Percentiles rank a stretch among this genome's conserved stretches.
These are phyloP conservation scores for Chrysocyon brachyurus DNA, from an alignment of 2,797 vertebrate species.

Conservation along the genomic window DNA sequence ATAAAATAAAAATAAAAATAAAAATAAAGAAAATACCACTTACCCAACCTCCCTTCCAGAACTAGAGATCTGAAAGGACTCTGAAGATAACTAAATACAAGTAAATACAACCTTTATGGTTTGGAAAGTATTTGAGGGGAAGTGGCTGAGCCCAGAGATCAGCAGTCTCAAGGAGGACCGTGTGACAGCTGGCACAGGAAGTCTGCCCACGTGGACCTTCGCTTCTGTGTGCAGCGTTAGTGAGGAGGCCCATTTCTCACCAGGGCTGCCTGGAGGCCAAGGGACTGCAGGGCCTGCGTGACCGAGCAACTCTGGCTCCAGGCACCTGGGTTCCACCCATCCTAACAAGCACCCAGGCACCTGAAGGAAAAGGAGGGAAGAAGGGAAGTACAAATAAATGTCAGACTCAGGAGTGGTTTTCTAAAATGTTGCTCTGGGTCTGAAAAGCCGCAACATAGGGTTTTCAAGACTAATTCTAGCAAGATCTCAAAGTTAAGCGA, in stretches of 20 bases:
- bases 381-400: no score
- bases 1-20: no score
- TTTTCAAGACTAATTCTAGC: not conserved
- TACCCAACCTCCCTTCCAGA: not conserved
- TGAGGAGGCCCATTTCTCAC: not conserved
- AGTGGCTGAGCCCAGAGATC: not conserved
- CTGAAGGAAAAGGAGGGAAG: not conserved
- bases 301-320: not conserved
- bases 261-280: not conserved
- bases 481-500: not conserved
- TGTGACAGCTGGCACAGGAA: not conserved
- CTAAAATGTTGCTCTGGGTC: not conserved
- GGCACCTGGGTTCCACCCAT: not conserved
- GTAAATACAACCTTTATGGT: not conserved
- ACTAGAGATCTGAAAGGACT: not conserved
- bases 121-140: not conserved
- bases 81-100: not conserved
- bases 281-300: accelerated
- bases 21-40: not conserved
- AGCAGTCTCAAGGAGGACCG: not conserved
- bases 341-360: accelerated
- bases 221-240: not conserved
- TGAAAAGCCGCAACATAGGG: not conserved
- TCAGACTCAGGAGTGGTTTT: not conserved
- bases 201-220: accelerated